A percentile compares a stretch with the other conserved stretches of the same genome.
Evolutionary conservation across 2,888 invertebrate genomes (phyloP).

Genomic region (Sisyra terminalis): DNA sequence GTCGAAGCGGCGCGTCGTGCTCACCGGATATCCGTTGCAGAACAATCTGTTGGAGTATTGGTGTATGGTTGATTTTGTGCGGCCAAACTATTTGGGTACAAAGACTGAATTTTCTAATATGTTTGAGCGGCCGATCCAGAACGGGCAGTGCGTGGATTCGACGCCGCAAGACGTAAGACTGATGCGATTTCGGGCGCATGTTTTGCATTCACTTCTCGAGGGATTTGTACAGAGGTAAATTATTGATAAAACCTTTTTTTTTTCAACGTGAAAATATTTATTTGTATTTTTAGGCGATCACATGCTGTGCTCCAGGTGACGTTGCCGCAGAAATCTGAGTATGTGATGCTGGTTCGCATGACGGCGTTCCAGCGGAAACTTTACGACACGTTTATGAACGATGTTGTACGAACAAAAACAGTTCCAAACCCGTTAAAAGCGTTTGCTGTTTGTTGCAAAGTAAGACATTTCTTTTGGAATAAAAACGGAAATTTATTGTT

Average conservation of each 20-base stretch:
- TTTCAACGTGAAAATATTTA: too few species aligned
- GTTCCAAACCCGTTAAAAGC: constrained; percentile 94
- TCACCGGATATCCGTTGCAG: constrained; percentile 96
- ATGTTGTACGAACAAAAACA: constrained; percentile 67
- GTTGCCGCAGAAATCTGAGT: constrained; percentile 88
- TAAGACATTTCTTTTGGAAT: constrained; percentile 20
- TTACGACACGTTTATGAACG: constrained; percentile 88
- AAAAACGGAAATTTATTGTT: background rate
- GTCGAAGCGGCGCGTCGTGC: constrained; percentile 83
- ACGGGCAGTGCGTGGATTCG: constrained; percentile 95
- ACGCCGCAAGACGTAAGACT: constrained; percentile 85
- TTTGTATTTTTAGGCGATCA: constrained; percentile 47
- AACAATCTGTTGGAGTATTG: constrained; percentile 94
- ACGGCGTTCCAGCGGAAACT: constrained; percentile 78
- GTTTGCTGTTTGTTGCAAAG: constrained; percentile 96
- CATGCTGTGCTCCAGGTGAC: constrained; percentile 86
- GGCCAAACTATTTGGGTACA: constrained; percentile 92
- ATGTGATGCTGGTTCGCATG: constrained; percentile 77
- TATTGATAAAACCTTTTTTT: background rate
- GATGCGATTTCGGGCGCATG: constrained; percentile 92
- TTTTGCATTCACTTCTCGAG: constrained; percentile 80
- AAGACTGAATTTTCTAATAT: constrained; percentile 96
- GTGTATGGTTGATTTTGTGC: constrained; percentile 99
- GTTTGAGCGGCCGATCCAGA: constrained; percentile 97
- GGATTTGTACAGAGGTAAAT: constrained; percentile 84